Evolutionary conservation across 2,888 invertebrate genomes (phyloP).

Genomic region (Catocala fraxini): DNA sequence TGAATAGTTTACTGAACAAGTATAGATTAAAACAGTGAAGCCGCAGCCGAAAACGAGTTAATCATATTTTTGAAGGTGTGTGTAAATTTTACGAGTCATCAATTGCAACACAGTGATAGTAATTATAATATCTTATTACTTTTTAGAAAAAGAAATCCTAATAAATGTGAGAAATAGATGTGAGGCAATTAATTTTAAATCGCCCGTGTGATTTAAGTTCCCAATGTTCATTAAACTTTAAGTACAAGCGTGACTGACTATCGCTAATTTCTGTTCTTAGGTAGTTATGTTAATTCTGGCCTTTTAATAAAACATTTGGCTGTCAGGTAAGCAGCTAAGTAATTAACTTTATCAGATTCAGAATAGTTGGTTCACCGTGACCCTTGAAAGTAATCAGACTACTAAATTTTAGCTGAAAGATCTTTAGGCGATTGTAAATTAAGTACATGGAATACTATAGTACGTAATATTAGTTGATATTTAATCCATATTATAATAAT

Average conservation of each 20-base stretch:
- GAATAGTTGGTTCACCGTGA: conserved; percentile 16
- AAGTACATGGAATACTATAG: background rate
- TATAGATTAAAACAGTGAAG: too few species aligned
- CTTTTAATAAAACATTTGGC: conserved; percentile 39
- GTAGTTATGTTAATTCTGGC: conserved; percentile 43
- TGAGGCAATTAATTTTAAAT: too few species aligned
- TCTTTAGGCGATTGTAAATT: conserved; percentile 13
- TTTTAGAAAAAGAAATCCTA: too few species aligned
- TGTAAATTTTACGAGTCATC: too few species aligned
- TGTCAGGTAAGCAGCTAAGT: conserved; percentile 27
- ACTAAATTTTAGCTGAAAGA: conserved; percentile 7
- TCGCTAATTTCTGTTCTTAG: conserved; percentile 8
- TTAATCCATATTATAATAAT: too few species aligned
- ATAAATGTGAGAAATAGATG: too few species aligned
- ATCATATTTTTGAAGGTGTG: too few species aligned
- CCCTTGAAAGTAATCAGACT: conserved; percentile 24
- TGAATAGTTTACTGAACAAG: too few species aligned
- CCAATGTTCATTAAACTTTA: background rate
- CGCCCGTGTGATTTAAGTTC: background rate
- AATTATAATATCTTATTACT: too few species aligned
- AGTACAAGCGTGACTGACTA: conserved; percentile 13
- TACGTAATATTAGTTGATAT: too few species aligned
- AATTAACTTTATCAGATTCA: conserved; percentile 47
- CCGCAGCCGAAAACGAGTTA: too few species aligned
- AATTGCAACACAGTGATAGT: too few species aligned